A percentile compares a stretch with the other conserved stretches of the same genome.
Evolutionary conservation across 2,797 vertebrate genomes (phyloP).

Genomic region (Anguilla obscura): DNA sequence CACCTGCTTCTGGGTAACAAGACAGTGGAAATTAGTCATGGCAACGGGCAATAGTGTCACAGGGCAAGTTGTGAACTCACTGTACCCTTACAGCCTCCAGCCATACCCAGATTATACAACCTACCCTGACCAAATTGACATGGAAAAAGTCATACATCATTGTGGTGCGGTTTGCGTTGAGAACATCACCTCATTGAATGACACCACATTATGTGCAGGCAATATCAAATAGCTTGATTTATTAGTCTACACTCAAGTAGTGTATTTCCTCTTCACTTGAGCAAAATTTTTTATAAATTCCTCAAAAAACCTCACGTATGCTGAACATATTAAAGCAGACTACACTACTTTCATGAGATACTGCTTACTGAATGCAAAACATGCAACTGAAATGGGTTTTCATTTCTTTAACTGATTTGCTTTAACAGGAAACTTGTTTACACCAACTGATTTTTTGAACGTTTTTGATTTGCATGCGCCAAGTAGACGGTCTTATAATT

Average conservation of each 20-base stretch:
- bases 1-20: background rate
- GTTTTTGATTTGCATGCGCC: background rate
- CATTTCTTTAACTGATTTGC: background rate
- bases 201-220: background rate
- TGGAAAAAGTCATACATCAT: constrained; percentile 9
- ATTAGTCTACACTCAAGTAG: background rate
- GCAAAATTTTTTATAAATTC: background rate
- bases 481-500: background rate
- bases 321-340: background rate
- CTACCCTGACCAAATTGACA: constrained; percentile 6
- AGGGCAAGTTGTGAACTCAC: background rate
- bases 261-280: background rate
- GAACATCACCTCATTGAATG: constrained; percentile 19
- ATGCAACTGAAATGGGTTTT: background rate
- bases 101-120: constrained; percentile 1
- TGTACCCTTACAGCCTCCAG: background rate
- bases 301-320: background rate
- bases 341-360: background rate
- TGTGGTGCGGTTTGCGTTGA: background rate
- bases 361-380: background rate
- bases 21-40: constrained; percentile 5
- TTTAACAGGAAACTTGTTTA: background rate
- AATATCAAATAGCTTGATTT: constrained; percentile 5
- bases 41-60: background rate
- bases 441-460: background rate